Conservation (phyloP, 2,797 vertebrate species). For the Trematomus bernacchii region DNA sequence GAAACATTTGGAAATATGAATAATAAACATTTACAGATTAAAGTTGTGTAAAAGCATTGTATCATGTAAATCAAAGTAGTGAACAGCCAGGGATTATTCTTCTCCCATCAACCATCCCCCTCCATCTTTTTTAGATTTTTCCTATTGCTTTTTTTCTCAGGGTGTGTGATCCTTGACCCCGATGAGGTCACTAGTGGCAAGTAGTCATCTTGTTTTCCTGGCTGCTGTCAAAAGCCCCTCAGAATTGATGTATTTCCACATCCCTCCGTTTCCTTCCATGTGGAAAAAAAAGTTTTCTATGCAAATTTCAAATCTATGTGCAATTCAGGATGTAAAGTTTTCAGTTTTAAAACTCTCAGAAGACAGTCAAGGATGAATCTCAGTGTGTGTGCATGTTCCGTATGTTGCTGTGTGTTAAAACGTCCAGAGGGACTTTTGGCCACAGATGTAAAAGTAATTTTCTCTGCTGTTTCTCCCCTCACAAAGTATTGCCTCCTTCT, state of each 20-base stretch:
- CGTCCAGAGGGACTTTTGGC: constrained; percentile 68
- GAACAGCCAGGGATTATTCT: not conserved
- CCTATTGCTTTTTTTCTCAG: constrained; percentile 46
- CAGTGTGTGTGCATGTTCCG: constrained; percentile 17
- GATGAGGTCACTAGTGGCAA: constrained; percentile 63
- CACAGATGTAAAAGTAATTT: constrained; percentile 80
- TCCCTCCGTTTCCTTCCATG: constrained; percentile 46
- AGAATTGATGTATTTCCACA: constrained; percentile 66
- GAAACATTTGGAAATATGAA: constrained; percentile 8
- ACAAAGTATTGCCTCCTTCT: constrained; percentile 30
- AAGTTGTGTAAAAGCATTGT: not conserved
- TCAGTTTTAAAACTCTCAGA: constrained; percentile 47
- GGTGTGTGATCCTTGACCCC: constrained; percentile 60
- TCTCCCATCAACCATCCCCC: not conserved
- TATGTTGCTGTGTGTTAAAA: constrained; percentile 16
- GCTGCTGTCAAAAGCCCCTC: constrained; percentile 59
- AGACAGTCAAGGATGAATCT: constrained; percentile 25
- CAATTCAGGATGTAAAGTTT: constrained; percentile 68
- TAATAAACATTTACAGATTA: not conserved
- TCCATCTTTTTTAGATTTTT: constrained; percentile 4
- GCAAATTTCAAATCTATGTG: constrained; percentile 20
- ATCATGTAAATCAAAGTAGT: not conserved
- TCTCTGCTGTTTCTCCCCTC: constrained; percentile 45
- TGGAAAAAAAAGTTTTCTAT: constrained; percentile 12
- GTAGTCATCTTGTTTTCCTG: constrained; percentile 67